Evolutionary conservation across 2,113 vertebrate species (phyloP).

Genomic region (Tetrax tetrax): DNA sequence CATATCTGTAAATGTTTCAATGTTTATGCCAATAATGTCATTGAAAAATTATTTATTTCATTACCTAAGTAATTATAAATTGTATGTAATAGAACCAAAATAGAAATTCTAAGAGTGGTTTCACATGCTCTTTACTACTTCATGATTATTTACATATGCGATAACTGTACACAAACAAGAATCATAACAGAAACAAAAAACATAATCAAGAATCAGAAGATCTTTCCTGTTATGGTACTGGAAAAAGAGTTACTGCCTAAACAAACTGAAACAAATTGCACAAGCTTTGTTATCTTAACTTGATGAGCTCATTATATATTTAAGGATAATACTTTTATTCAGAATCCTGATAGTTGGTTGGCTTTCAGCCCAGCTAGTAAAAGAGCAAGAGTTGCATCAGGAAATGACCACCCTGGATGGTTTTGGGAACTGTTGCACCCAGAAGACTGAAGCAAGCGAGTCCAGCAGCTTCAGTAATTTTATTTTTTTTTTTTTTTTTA

Average conservation of each 20-base stretch:
- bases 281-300: background rate
- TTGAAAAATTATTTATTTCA: background rate
- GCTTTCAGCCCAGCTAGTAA: background rate
- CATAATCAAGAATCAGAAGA: background rate
- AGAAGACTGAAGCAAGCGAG: background rate
- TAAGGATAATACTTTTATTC: background rate
- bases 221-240: background rate
- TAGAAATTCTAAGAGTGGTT: background rate
- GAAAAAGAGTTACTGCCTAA: background rate
- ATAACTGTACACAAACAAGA: background rate
- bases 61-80: background rate
- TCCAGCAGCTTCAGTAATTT: background rate
- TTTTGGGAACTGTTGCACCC: background rate
- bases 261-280: background rate
- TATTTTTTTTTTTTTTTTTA: background rate
- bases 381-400: background rate
- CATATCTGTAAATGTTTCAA: background rate
- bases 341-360: background rate
- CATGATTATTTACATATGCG: background rate
- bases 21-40: background rate
- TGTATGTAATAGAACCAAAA: background rate
- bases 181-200: background rate
- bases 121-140: background rate
- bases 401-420: background rate
- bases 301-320: background rate